These are phyloP conservation scores for Mellivora capensis DNA, from an alignment of 2,113 vertebrate genomes.

Conservation along the genomic window DNA sequence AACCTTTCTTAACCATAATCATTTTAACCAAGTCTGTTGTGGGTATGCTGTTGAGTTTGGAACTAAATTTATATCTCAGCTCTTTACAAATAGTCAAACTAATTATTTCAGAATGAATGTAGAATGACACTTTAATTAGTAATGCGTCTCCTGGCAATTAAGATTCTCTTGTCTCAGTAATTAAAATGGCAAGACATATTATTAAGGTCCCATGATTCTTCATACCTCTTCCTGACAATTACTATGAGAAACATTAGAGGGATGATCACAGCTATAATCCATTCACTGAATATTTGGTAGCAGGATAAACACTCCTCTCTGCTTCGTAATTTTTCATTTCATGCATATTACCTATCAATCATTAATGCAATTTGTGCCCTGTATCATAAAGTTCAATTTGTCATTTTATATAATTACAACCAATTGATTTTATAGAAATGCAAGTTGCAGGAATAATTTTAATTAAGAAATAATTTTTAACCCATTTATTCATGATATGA, in stretches of 20 bases:
- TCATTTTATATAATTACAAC: constrained; percentile 63
- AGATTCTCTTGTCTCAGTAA: constrained; percentile 82
- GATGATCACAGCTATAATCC: constrained; percentile 74
- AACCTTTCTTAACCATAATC: constrained; percentile 68
- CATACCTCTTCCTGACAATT: constrained; percentile 82
- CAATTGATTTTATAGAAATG: constrained; percentile 70
- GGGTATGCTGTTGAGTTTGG: constrained; percentile 74
- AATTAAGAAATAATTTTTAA: constrained; percentile 75
- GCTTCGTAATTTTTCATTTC: constrained; percentile 74
- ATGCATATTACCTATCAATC: constrained; percentile 78
- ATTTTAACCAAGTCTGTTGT: constrained; percentile 72
- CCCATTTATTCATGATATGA: constrained; percentile 46
- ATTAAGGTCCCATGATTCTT: constrained; percentile 82
- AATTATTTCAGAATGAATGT: constrained; percentile 82
- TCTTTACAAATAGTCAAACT: constrained; percentile 82
- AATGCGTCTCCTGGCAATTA: constrained; percentile 84
- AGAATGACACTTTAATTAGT: constrained; percentile 86
- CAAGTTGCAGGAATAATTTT: constrained; percentile 57
- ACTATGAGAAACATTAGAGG: constrained; percentile 79
- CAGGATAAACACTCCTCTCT: constrained; percentile 76
- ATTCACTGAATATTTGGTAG: constrained; percentile 75
- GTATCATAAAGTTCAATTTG: constrained; percentile 73
- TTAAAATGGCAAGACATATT: constrained; percentile 82
- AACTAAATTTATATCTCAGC: constrained; percentile 80
- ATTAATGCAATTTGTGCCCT: constrained; percentile 70